Evolutionary conservation across 2,113 vertebrate genomes (phyloP).

Genomic region (Calidris pygmaea): DNA sequence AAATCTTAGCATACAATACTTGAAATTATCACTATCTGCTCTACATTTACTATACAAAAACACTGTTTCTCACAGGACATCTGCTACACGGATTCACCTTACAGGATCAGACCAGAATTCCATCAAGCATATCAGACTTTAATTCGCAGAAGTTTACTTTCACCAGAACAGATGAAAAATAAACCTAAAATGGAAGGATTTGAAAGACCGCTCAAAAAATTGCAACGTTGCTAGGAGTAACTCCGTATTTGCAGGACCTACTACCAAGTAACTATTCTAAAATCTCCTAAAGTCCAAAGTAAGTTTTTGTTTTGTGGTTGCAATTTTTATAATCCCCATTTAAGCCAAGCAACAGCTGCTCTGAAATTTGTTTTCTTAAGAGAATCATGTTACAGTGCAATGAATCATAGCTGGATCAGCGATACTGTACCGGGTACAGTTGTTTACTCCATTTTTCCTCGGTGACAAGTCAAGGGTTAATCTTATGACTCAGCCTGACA

Average conservation of each 20-base stretch:
- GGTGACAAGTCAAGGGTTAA: slow-evolving; percentile 80
- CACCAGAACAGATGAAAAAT: neutral
- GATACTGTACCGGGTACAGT: slow-evolving; percentile 63
- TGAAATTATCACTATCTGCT: neutral
- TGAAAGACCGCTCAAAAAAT: neutral
- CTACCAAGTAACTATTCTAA: neutral
- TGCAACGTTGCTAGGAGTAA: neutral
- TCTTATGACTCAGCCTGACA: slow-evolving; percentile 77
- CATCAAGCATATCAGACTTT: neutral
- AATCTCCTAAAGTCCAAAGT: neutral
- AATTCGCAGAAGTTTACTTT: neutral
- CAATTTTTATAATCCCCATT: slow-evolving; percentile 50
- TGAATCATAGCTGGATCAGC: slow-evolving; percentile 63
- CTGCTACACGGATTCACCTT: neutral
- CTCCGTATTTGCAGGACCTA: neutral
- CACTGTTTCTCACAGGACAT: neutral
- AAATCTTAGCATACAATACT: neutral
- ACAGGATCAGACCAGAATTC: neutral
- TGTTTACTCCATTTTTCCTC: slow-evolving; percentile 71
- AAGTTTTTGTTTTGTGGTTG: slow-evolving; percentile 28
- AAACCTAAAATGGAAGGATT: neutral
- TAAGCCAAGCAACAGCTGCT: slow-evolving; percentile 76
- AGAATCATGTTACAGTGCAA: slow-evolving; percentile 73
- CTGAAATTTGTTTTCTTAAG: slow-evolving; percentile 64
- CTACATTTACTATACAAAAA: accelerated